Percentiles rank a stretch among this genome's conserved stretches.
Conservation (phyloP, 2,797 vertebrate species). For the Gallirallus australis region DNA sequence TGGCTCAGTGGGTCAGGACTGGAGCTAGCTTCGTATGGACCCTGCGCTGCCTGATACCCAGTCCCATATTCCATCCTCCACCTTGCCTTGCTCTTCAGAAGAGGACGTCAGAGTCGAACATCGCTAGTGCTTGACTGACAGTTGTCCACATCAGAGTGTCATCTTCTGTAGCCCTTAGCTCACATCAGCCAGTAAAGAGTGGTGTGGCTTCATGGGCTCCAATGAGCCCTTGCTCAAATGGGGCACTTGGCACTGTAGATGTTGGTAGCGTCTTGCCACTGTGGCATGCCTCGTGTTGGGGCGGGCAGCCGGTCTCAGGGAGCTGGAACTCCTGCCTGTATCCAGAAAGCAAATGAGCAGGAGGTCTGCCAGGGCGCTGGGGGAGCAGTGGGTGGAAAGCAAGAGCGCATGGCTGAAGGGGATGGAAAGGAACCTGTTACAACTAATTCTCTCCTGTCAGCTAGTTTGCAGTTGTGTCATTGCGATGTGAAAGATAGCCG, state of each 20-base stretch:
- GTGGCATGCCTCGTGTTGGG: background rate
- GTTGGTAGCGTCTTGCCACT: background rate
- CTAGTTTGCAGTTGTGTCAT: background rate
- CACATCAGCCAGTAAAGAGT: too few relatives aligned
- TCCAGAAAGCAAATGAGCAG: background rate
- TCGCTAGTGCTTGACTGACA: background rate
- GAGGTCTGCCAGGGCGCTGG: rapidly evolving
- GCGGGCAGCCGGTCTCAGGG: rapidly evolving
- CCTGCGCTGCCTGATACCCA: background rate
- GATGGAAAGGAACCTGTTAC: background rate
- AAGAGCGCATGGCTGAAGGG: background rate
- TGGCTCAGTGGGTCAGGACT: background rate
- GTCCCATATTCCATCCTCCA: background rate
- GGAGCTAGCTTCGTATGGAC: background rate
- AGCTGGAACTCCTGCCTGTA: background rate
- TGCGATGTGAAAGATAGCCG: background rate
- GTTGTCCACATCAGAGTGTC: background rate
- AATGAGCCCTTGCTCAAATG: background rate
- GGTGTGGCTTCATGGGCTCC: background rate
- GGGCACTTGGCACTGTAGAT: background rate
- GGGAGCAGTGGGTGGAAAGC: background rate
- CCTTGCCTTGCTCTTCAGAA: background rate
- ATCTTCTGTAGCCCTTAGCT: background rate
- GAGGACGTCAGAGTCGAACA: background rate
- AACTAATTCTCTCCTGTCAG: background rate